Conservation (phyloP, 2,113 vertebrate genomes). For the Nothoprocta perdicaria region DNA sequence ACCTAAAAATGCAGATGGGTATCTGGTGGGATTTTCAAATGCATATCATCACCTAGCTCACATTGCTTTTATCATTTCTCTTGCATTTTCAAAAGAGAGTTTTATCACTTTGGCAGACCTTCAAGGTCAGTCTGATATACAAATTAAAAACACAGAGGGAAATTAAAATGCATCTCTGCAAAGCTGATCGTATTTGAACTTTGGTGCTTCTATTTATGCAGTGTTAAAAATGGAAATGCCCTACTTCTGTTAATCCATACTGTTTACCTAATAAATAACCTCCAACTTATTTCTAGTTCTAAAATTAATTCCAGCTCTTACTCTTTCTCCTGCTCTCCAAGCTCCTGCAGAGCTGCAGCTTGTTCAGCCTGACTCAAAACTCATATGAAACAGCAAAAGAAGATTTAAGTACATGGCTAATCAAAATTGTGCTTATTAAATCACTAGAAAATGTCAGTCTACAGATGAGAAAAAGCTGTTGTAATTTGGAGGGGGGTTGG, state of each 20-base stretch:
- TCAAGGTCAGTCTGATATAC: conserved; percentile 44
- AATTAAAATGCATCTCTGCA: conserved; percentile 50
- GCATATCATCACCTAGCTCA: not conserved
- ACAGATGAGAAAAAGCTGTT: not conserved
- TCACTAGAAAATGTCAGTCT: not conserved
- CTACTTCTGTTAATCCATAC: not conserved
- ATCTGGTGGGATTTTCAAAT: conserved; percentile 25
- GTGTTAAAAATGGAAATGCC: not conserved
- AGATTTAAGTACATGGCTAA: not conserved
- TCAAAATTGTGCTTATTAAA: not conserved
- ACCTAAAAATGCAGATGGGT: conserved; percentile 1
- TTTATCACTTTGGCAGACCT: conserved; percentile 30
- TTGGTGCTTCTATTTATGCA: conserved; percentile 14
- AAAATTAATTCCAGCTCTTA: not conserved
- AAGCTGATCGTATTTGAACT: conserved; percentile 11
- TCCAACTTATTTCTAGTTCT: not conserved
- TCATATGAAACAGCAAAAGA: not conserved
- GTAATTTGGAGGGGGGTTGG: not conserved
- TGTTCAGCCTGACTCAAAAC: not conserved
- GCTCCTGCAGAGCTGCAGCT: not conserved
- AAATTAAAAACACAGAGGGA: conserved; percentile 46
- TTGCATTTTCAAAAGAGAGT: conserved; percentile 29
- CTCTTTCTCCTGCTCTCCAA: not conserved
- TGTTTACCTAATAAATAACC: not conserved
- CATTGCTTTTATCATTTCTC: not conserved